A percentile compares a stretch with the other conserved stretches of the same genome.
Conservation (phyloP, 2,888 invertebrate species). For the Conchocele bisecta region DNA sequence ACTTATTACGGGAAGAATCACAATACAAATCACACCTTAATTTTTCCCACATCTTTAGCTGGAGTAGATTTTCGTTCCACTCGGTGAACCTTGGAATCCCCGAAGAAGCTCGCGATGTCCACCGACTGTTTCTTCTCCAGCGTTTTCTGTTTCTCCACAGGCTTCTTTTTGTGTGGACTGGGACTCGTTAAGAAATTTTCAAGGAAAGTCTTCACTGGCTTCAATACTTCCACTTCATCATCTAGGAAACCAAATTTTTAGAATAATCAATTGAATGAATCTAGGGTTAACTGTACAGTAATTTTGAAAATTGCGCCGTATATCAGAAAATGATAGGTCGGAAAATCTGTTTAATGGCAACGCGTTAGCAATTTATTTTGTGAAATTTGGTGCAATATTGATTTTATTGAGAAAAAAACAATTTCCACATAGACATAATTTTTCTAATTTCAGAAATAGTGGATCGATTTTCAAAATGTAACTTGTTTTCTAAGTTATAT, state of each 20-base stretch:
- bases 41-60: background rate
- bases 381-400: no score
- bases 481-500: no score
- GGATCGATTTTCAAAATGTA: no score
- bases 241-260: conserved; percentile 8
- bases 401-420: no score
- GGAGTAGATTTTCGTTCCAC: conserved; percentile 60
- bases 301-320: no score
- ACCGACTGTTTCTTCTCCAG: conserved; percentile 56
- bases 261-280: background rate
- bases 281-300: no score
- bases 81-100: conserved; percentile 67
- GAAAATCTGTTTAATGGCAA: no score
- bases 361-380: no score
- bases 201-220: conserved; percentile 63
- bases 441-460: no score
- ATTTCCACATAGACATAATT: no score
- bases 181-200: conserved; percentile 67
- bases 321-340: no score
- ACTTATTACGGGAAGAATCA: background rate
- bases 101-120: conserved; percentile 77
- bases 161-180: conserved; percentile 45
- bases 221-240: conserved; percentile 64
- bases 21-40: conserved; percentile 1
- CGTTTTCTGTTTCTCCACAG: conserved; percentile 27